Conservation (phyloP, 2,888 invertebrate species). For the Harpalus rubripes region DNA sequence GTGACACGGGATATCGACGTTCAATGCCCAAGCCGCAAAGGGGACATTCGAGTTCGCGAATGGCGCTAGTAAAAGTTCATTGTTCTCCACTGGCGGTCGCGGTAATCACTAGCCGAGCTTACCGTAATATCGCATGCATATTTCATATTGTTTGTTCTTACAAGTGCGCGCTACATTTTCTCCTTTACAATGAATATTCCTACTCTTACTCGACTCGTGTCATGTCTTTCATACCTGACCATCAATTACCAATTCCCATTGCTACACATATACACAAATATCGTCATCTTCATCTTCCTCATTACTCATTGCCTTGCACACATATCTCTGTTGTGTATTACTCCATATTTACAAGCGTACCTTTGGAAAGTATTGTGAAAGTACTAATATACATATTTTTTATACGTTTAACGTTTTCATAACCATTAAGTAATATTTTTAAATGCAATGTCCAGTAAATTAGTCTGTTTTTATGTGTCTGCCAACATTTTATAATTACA, state of each 20-base stretch:
- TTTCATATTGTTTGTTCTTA: constrained; percentile 47
- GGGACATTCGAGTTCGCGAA: constrained; percentile 78
- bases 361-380: constrained; percentile 46
- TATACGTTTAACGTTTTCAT: constrained; percentile 20
- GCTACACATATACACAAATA: constrained; percentile 2
- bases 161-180: constrained; percentile 21
- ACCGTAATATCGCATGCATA: constrained; percentile 54
- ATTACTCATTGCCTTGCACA: constrained; percentile 24
- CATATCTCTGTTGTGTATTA: neutral
- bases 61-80: constrained; percentile 81
- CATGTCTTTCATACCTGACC: constrained; percentile 12
- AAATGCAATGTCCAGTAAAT: constrained; percentile 7
- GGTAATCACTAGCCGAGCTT: constrained; percentile 44
- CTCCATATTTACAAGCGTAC: constrained; percentile 13
- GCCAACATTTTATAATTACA: constrained; percentile 1
- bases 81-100: constrained; percentile 76
- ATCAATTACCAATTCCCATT: neutral
- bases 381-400: constrained; percentile 19
- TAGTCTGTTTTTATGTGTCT: neutral
- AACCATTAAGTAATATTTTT: constrained; percentile 18
- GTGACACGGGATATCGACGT: constrained; percentile 74
- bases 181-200: neutral
- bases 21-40: constrained; percentile 76
- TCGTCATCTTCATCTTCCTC: constrained; percentile 25
- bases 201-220: neutral